phyloP scores from a whole-genome alignment of 1,140 invertebrate genomes.

The Akabosia matsudoensis region DNA sequence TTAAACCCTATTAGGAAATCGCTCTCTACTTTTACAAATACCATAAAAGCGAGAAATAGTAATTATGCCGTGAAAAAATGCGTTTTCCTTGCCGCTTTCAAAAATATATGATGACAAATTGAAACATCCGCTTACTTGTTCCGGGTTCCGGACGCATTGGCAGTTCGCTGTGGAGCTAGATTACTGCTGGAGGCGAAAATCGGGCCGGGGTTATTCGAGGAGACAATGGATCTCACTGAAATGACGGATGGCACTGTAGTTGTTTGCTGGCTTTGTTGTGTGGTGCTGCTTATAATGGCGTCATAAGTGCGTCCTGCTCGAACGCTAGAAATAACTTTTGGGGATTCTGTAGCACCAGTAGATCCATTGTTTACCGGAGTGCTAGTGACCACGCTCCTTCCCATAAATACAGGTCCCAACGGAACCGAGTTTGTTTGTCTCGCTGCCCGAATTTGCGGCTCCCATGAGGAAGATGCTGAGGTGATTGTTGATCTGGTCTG shows the following conservation, averaged over 20 bases:
- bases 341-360: background rate
- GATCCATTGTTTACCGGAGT: background rate
- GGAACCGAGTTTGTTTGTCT: slow-evolving; percentile 4
- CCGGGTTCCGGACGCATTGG: background rate
- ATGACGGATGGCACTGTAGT: slow-evolving; percentile 13
- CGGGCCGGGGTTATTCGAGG: slow-evolving; percentile 7
- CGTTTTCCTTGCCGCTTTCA: no score
- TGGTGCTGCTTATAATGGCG: background rate
- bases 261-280: background rate
- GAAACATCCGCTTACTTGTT: slow-evolving; percentile 16
- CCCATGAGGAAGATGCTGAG: background rate
- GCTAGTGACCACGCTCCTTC: background rate
- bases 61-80: no score
- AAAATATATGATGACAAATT: no score
- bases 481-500: background rate
- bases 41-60: no score
- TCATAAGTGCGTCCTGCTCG: background rate
- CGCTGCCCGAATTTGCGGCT: background rate
- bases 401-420: background rate
- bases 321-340: background rate
- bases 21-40: no score
- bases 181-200: background rate
- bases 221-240: slow-evolving; percentile 7
- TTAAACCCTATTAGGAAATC: no score
- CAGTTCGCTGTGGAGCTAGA: background rate